Base-by-base conservation (phyloP, 2,888 invertebrate species). In the Ctena decussata region DNA sequence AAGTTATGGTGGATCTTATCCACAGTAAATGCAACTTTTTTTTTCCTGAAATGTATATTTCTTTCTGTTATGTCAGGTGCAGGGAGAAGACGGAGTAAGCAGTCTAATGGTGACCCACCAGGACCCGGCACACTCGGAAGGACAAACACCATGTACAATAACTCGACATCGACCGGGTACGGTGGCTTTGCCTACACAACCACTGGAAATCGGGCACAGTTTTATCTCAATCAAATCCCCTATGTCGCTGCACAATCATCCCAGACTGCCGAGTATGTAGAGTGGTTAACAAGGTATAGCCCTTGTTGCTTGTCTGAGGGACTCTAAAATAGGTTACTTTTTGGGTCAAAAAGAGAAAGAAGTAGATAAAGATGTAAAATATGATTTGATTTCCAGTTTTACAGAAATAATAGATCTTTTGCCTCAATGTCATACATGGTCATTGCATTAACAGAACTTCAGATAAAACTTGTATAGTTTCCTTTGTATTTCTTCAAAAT, bases 181-280 rank as follows among this genome's bases (percentile, higher is more conserved):
- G 91, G 90, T 44, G 91, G 91, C 75, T 90, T 91, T 83, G 86
- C 90, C 65, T 90, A 91, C 87, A 89, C 89, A 76, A 91, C 86
- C 80, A 84, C 85, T 76, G 90, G 90, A 70, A 89, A 88, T 78
- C 77, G 91, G 88, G 88, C 91, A 86, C 91, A 91, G 86, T 91
- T 91, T 76, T 91, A 90, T 90, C 86, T 91, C 77, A 91, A 91
- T 87, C 91, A 91, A 90, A 91, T 91, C 37, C 91, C 91, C 78
- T 91, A 91, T 86, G 90, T 91, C 77, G 89, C 89, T 53, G 86
- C 91, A 83, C 89, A 86, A 72, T 89, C 90, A 46, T 90, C 91
- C 80, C 91, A 91, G 89, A 89, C 90, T 79, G 89, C 89, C 82
- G 91, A 91, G 91, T 91, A 91, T 90, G 91, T 91, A 85, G 91